Evolutionary conservation across 2,113 vertebrate genomes (phyloP).

Genomic region (Chloebia gouldiae): DNA sequence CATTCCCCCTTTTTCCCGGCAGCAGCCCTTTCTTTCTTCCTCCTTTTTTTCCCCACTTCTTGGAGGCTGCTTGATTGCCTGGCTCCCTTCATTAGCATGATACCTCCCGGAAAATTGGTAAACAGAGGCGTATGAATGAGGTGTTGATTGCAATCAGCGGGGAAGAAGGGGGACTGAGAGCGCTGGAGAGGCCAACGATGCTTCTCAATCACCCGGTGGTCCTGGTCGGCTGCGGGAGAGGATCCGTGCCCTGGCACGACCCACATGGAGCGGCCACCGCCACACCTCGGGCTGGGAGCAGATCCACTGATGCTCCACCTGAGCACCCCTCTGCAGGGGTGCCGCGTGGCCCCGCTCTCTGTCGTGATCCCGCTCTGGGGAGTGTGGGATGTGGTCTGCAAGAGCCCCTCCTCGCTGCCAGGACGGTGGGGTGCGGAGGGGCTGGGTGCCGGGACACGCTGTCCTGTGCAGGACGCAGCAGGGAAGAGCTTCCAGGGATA

Average conservation of each 20-base stretch:
- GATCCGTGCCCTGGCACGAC: neutral
- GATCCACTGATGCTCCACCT: neutral
- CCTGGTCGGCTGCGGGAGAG: neutral
- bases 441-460: neutral
- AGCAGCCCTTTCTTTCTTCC: neutral
- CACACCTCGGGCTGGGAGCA: rapidly evolving
- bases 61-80: slow-evolving; percentile 30
- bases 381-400: neutral
- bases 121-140: slow-evolving; percentile 59
- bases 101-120: slow-evolving; percentile 47
- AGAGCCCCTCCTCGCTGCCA: rapidly evolving
- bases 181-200: neutral
- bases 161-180: slow-evolving; percentile 28
- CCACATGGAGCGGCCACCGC: rapidly evolving
- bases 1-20: neutral
- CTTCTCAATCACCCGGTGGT: slow-evolving; percentile 26
- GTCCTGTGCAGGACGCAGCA: neutral
- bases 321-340: neutral
- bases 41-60: slow-evolving; percentile 17
- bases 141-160: slow-evolving; percentile 72
- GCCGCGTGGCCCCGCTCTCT: rapidly evolving
- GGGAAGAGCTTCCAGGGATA: neutral
- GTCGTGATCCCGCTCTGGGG: neutral
- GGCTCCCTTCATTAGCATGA: slow-evolving; percentile 39
- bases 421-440: neutral